Percentiles rank a stretch among this genome's conserved stretches.
These are phyloP conservation scores for Drosophila birchii DNA, from an alignment of 2,888 invertebrate species.

Conservation along the genomic window DNA sequence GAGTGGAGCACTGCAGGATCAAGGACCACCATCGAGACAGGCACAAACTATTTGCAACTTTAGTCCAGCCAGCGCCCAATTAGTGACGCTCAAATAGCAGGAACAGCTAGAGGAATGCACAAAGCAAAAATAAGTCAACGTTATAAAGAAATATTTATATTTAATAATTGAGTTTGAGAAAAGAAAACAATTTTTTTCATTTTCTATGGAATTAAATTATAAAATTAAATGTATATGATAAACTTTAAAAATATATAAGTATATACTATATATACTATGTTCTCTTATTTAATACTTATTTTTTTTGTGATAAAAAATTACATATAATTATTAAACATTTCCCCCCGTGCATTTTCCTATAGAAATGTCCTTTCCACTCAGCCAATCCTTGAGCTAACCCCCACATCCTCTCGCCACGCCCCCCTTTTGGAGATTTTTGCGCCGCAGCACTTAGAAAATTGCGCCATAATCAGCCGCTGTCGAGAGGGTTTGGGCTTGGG, in stretches of 20 bases:
- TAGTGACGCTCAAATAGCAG: constrained; percentile 74
- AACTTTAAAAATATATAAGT: too few relatives aligned
- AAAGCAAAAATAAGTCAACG: not conserved
- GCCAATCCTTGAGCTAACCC: constrained; percentile 17
- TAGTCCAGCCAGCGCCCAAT: constrained; percentile 65
- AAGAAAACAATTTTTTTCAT: not conserved
- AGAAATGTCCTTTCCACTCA: constrained; percentile 35
- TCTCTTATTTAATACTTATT: not conserved
- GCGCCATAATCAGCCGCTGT: constrained; percentile 74
- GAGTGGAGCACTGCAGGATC: not conserved
- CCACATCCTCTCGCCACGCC: not conserved
- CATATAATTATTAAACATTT: not conserved
- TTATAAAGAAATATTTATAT: too few relatives aligned
- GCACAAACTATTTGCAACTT: constrained; percentile 70
- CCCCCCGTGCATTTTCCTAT: constrained; percentile 8
- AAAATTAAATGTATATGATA: not conserved
- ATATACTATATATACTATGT: too few relatives aligned
- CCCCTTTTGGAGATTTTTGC: constrained; percentile 51
- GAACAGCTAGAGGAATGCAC: constrained; percentile 9
- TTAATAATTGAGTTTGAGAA: too few relatives aligned
- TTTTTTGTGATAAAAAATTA: not conserved
- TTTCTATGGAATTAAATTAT: not conserved
- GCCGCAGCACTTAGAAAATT: constrained; percentile 77
- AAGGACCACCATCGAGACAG: constrained; percentile 39
- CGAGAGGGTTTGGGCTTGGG: not conserved